Evolutionary conservation across 2,113 vertebrate species (phyloP).

Genomic region (Gopherus evgoodei): DNA sequence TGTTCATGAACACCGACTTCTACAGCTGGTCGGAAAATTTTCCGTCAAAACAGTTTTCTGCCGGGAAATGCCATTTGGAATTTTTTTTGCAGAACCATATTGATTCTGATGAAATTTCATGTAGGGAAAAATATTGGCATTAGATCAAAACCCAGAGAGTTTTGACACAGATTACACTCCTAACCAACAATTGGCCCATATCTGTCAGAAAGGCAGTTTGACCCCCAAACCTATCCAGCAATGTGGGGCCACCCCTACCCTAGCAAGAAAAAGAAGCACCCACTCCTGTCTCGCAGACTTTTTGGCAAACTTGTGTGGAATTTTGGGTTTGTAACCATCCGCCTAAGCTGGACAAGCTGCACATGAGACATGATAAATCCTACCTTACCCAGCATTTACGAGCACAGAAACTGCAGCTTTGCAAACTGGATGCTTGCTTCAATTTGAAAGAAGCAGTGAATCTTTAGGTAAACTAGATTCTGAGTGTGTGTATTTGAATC

Average conservation of each 20-base stretch:
- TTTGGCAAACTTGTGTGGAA: neutral
- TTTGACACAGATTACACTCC: neutral
- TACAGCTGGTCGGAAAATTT: too few relatives aligned
- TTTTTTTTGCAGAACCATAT: neutral
- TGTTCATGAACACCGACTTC: too few relatives aligned
- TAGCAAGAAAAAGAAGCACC: neutral
- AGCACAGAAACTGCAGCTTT: neutral
- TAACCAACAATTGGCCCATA: neutral
- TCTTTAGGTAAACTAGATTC: rapidly evolving
- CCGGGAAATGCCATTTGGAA: neutral
- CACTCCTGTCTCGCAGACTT: neutral
- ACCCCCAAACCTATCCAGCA: neutral
- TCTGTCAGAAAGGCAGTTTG: neutral
- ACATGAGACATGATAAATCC: too few relatives aligned
- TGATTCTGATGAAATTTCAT: neutral
- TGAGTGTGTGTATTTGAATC: neutral
- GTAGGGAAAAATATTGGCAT: neutral
- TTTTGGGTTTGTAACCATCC: neutral
- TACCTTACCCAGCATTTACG: too few relatives aligned
- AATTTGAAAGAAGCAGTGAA: neutral
- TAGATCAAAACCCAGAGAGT: neutral
- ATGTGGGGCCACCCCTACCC: neutral
- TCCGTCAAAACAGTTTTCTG: neutral
- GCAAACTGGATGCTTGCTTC: neutral
- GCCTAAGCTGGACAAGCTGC: neutral